Evolutionary conservation across 1,140 invertebrate genomes (phyloP), one percentile per base, ranked within the genome.

Genomic region (Pogonognathellus flavescens): DNA sequence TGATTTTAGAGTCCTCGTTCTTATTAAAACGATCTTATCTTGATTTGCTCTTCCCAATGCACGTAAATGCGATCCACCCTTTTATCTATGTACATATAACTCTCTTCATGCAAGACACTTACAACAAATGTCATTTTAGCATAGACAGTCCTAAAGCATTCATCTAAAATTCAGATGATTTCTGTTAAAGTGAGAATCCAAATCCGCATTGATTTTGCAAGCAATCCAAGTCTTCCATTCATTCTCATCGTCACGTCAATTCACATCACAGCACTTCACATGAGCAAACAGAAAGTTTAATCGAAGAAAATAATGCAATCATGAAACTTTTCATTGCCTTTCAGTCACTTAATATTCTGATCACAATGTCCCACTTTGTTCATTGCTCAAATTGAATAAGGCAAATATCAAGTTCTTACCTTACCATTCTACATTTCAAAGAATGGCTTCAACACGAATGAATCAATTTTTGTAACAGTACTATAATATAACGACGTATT

Each of bases 291-390:
- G 62, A 66, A 66, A 66, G 62, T 66, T 66, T 66, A 66, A 66
- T 66, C 62, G 62, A 66, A 66, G 62, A 66, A 66, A 31, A 20
- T 18, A 66, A 66, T 66, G 25, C 25, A 66, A 66, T 66, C 62
- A 66, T 66, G 62, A 66, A 20, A 13, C 62, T 66, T 66, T 60
- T 66, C 22, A 20, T 31, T 31, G 62, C 22, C 22, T 66, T 66
- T 66, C 62, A 66, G 22, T 66, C 62, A 66, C 25, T 66, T 66
- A 13, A 25, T 66, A 66, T 66, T 66, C 62, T 50, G 70, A 31
- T 76, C 70, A 76, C 70, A 76, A 50, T 50, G 70, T 76, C 31
- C 70, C 70, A 76, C 70, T 76, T 76, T 76, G 70, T 76, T 49
- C 31, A 41, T 41, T 76, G 70, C 70, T 76, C 41, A 76, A 76